Base-by-base conservation (phyloP, 2,113 vertebrate genomes). In the Anoura caudifer region DNA sequence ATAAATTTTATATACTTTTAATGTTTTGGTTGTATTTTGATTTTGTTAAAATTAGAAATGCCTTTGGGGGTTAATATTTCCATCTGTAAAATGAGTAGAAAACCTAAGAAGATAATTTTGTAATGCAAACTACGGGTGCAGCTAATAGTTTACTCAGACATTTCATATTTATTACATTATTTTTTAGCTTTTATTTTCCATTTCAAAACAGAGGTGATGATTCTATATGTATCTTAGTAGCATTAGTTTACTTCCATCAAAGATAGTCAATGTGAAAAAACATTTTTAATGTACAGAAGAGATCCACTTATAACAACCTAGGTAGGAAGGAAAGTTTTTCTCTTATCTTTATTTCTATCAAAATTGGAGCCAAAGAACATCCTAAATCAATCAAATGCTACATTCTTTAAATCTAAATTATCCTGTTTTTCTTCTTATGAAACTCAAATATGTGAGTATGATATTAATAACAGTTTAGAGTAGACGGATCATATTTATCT, bases 31-130 rank as follows among this genome's bases (percentile, higher is more conserved):
- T 67, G 43, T 41, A 54, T 63, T 52, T 95, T 95, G 26, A 87
- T 89, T 92, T 95, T 93, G 36, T 72, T 73, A 85, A 96, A 90
- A 50, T 96, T 90, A 67, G 17, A 80, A 50, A 36, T 31, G 16
- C 24, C 91, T 95, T 76, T 33, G 36, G 24, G 24, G 17, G 36
- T 28, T 75, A 75, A 92, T 43, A 93, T 86, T 88, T 81, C 7
- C 43, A 47, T 81, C 24, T 95, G 11, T 89, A 28, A 77, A 79
- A 50, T 77, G 36, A 97, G 26, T 79, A 79, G 19, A 94, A 94
- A 92, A 63, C 72, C 41, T 91, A 87, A 82, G 61, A 86, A 56
- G 9, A 72, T 87, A 38, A 61, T 91, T 93, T 80, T 95, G 12
- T 83, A 83, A 67, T 90, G 19, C 26, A 86, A 90, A 96, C 13